phyloP scores from a whole-genome alignment of 2,797 vertebrate species.

The Rhabdomys pumilio region DNA sequence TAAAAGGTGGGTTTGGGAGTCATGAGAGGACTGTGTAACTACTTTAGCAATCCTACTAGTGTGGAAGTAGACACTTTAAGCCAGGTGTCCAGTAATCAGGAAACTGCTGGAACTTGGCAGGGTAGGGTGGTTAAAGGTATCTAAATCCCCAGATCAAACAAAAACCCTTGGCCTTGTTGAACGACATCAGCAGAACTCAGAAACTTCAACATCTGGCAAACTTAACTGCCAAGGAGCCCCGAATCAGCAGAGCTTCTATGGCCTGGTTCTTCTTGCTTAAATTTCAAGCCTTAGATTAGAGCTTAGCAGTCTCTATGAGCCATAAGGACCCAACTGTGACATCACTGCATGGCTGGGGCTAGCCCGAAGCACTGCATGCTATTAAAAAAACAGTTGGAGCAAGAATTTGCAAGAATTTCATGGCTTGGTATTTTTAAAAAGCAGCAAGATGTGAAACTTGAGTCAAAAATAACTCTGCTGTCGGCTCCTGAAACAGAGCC shows the following conservation, averaged over 20 bases:
- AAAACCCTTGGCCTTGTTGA: not conserved
- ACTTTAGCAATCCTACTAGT: not conserved
- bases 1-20: not conserved
- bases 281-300: not conserved
- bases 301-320: slow-evolving; percentile 15
- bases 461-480: slow-evolving; percentile 80
- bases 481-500: slow-evolving; percentile 70
- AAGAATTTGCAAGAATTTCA: slow-evolving; percentile 76
- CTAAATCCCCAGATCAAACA: not conserved
- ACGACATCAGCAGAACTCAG: not conserved
- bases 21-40: not conserved
- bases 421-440: slow-evolving; percentile 77
- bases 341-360: slow-evolving; percentile 55
- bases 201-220: not conserved
- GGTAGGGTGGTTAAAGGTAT: not conserved
- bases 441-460: slow-evolving; percentile 74
- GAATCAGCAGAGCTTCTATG: not conserved
- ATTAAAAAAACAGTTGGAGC: slow-evolving; percentile 63
- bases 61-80: not conserved
- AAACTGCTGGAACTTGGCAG: not conserved
- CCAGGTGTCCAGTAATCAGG: not conserved
- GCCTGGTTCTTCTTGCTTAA: not conserved
- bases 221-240: not conserved
- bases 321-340: slow-evolving; percentile 53
- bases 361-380: slow-evolving; percentile 30